A percentile compares a stretch with the other conserved stretches of the same genome.
These are phyloP conservation scores for Procambarus virginalis DNA, from an alignment of 1,140 invertebrate genomes.

Conservation along the genomic window DNA sequence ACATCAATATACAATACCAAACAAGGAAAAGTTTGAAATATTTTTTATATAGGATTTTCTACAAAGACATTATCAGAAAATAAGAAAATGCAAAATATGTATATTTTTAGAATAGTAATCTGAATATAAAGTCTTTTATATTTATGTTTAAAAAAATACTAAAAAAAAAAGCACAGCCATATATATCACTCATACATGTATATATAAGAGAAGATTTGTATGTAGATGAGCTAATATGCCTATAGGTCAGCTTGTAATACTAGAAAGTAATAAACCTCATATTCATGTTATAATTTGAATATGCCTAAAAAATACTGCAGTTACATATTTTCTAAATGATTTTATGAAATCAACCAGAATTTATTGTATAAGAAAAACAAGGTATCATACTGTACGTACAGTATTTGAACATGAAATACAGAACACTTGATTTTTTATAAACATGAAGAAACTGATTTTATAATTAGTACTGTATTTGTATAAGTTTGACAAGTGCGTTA, in stretches of 20 bases:
- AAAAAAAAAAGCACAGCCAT: background rate
- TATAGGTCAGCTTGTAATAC: background rate
- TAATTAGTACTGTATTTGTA: too few species aligned
- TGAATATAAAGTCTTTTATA: background rate
- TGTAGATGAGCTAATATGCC: background rate
- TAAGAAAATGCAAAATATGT: background rate
- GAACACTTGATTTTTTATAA: too few species aligned
- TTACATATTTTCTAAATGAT: too few species aligned
- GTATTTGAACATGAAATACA: too few species aligned
- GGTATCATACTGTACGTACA: too few species aligned
- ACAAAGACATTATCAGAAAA: too few species aligned
- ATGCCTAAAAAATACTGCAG: too few species aligned
- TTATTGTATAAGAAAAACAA: too few species aligned
- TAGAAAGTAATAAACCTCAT: background rate
- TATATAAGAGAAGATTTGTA: background rate
- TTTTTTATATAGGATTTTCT: background rate
- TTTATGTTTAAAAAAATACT: background rate
- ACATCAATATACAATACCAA: background rate
- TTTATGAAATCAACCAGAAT: too few species aligned
- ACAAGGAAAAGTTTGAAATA: background rate
- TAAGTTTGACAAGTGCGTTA: too few species aligned
- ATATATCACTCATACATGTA: background rate
- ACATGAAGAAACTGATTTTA: too few species aligned
- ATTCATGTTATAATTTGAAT: too few species aligned
- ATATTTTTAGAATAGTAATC: background rate